Conservation (phyloP, 2,888 invertebrate genomes). For the Nomada flava region DNA sequence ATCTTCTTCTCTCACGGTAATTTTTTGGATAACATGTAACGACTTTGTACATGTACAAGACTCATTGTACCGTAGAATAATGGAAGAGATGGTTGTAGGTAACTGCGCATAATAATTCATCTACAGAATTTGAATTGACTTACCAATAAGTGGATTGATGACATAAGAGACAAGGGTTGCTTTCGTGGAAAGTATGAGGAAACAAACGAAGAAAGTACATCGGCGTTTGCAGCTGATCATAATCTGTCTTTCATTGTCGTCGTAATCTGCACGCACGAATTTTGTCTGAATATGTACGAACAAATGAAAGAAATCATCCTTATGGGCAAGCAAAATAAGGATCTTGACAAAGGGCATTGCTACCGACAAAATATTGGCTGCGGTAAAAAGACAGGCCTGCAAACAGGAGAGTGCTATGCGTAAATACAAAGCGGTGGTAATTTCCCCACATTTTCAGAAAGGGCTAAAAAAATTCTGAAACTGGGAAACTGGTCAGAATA, state of each 20-base stretch:
- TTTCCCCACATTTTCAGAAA: too few relatives aligned
- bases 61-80: too few relatives aligned
- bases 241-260: conserved; percentile 32
- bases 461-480: too few relatives aligned
- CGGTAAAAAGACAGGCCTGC: conserved; percentile 55
- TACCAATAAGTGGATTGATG: conserved; percentile 43
- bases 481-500: too few relatives aligned
- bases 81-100: too few relatives aligned
- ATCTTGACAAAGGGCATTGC: conserved; percentile 62
- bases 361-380: conserved; percentile 54
- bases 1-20: too few relatives aligned
- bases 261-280: conserved; percentile 48
- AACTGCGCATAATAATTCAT: too few relatives aligned
- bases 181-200: conserved; percentile 17
- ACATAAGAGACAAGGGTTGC: conserved; percentile 28
- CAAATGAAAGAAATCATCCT: conserved; percentile 41
- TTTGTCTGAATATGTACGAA: conserved; percentile 31
- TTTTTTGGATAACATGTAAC: too few relatives aligned
- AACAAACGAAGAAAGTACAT: conserved; percentile 33
- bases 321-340: conserved; percentile 54
- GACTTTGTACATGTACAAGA: too few relatives aligned
- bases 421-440: too few relatives aligned
- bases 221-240: conserved; percentile 19
- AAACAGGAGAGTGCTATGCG: background rate
- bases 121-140: background rate